These are phyloP conservation scores for Strigamia crassipes DNA, from an alignment of 2,888 invertebrate genomes.

Conservation along the genomic window DNA sequence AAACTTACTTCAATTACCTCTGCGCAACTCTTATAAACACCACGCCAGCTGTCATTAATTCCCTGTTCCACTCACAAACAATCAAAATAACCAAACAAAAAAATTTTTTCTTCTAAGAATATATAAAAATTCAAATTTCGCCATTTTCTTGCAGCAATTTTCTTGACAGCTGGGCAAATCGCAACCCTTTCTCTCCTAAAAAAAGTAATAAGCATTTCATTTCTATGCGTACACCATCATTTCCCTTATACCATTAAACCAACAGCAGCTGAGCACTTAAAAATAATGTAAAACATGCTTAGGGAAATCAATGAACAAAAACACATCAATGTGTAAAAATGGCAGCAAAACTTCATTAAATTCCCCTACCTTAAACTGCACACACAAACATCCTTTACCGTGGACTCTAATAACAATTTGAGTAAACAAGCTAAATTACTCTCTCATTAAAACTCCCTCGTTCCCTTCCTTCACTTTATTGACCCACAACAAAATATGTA, in stretches of 20 bases:
- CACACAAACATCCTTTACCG: background rate
- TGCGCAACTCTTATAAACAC: slow-evolving; percentile 1
- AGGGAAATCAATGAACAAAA: slow-evolving; percentile 24
- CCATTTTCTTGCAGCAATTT: background rate
- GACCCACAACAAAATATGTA: slow-evolving; percentile 18
- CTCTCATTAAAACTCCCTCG: slow-evolving; percentile 12
- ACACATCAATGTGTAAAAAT: slow-evolving; percentile 29
- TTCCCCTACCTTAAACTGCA: background rate
- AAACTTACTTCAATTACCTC: slow-evolving; percentile 17
- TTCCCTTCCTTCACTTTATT: background rate
- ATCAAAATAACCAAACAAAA: background rate
- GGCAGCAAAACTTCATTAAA: slow-evolving; percentile 20
- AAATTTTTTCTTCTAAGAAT: background rate
- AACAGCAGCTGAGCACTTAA: slow-evolving; percentile 34
- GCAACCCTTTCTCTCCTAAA: slow-evolving; percentile 17
- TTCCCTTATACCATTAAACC: slow-evolving; percentile 27
- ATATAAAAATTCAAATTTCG: background rate
- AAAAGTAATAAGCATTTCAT: slow-evolving; percentile 33
- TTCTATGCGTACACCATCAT: slow-evolving; percentile 31
- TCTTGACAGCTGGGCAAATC: slow-evolving; percentile 30
- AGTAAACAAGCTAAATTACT: slow-evolving; percentile 16
- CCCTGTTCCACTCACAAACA: background rate
- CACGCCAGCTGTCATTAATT: background rate
- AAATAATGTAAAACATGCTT: slow-evolving; percentile 25
- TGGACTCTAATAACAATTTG: slow-evolving; percentile 23